Conservation (phyloP, 2,113 vertebrate genomes). For the Prionailurus bengalensis region DNA sequence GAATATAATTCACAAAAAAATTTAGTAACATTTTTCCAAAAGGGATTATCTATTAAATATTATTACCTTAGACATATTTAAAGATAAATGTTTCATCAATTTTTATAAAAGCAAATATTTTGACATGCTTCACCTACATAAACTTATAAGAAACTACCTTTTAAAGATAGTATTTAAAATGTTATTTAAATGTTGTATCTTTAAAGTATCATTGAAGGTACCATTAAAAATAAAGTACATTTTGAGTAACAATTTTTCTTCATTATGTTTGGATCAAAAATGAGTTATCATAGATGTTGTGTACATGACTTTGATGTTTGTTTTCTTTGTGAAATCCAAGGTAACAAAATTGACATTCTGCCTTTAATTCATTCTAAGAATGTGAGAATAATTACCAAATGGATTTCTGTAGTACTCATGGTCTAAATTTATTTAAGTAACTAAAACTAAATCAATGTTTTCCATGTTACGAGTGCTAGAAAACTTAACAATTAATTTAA, state of each 20-base stretch:
- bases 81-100: not conserved
- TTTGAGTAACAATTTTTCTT: not conserved
- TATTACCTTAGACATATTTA: not conserved
- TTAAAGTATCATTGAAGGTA: not conserved
- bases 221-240: not conserved
- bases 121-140: not conserved
- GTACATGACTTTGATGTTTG: not conserved
- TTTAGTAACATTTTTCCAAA: not conserved
- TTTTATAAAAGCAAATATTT: not conserved
- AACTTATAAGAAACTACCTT: not conserved
- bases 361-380: not conserved
- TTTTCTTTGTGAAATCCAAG: not conserved
- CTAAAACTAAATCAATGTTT: not conserved
- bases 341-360: not conserved
- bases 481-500: not conserved
- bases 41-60: not conserved
- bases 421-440: not conserved
- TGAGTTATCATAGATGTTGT: not conserved
- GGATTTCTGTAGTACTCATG: not conserved
- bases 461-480: not conserved
- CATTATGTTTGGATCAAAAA: not conserved
- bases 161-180: conserved; percentile 14
- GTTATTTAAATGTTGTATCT: not conserved
- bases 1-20: not conserved
- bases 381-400: not conserved